Evolutionary conservation across 2,113 vertebrate species (phyloP), one percentile per base, ranked within the genome.

Genomic region (Saccopteryx leptura): DNA sequence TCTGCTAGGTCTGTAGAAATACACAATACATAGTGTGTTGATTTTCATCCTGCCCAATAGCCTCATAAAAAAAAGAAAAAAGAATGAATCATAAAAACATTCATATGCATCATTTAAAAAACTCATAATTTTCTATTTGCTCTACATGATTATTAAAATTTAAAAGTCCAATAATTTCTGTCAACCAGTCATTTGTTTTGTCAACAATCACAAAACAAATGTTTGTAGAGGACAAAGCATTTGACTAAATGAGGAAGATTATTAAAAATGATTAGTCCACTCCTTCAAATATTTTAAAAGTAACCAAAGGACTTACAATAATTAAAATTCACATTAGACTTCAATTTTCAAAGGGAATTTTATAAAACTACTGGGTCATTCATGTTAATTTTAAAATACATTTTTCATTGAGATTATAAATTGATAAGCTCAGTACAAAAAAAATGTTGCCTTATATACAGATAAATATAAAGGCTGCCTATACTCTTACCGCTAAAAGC

Each of bases 121-220:
- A 80, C 1, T 33, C 33, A 71, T 75, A 39, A 39, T 39, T 39
- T 95, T 85, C 46, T 13, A 79, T 80, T 93, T 75, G 6, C n/a
- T 80, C 11, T 69, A 23, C 23, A 90, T 85, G 31, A 76, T n/a
- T 92, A 33, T 60, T 81, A 89, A 91, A 81, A 91, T 88, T 76
- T 31, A 54, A 80, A 81, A 39, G 17, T 91, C 31, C 76, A 14
- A 63, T 89, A 2, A 69, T 48, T 91, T 96, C 94, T 33, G 3
- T 87, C 76, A 87, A 33, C 23, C 28, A 60, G 52, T 71, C 50
- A 95, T 7, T 68, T 24, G 63, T 14, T 72, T 88, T 93, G 65
- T 72, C 58, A 94, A 61, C 18, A 81, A 60, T 31, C 61, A 93
- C 4, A 60, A 50, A 95, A 69, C 50, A 74, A 82, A 72, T 11